phyloP scores from a whole-genome alignment of 2,797 vertebrate genomes.

The Onychomys leucogaster region DNA sequence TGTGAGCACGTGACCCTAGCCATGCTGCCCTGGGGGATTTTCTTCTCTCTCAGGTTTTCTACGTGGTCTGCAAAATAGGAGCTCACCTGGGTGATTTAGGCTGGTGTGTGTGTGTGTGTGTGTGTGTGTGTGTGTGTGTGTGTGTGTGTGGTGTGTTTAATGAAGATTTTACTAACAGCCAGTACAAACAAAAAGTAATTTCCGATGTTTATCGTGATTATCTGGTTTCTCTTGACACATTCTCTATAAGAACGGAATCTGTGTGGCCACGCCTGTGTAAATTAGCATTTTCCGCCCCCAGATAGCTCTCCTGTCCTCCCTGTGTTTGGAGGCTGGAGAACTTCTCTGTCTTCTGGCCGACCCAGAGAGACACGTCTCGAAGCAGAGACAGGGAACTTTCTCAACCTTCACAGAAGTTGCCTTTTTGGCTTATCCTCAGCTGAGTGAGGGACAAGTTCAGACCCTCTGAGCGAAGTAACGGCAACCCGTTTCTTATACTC shows the following conservation, averaged over 20 bases:
- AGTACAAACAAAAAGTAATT: background rate
- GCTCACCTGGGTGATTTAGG: background rate
- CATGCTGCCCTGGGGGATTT: background rate
- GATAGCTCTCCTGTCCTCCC: background rate
- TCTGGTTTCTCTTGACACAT: background rate
- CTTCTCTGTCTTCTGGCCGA: background rate
- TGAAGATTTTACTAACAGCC: background rate
- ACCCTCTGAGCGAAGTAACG: background rate
- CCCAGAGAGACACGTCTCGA: background rate
- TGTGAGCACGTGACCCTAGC: background rate
- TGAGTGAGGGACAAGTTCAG: background rate
- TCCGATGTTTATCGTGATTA: background rate
- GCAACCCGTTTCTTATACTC: background rate
- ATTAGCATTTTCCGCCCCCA: background rate
- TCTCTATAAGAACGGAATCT: background rate
- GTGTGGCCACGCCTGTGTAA: no score
- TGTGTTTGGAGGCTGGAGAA: background rate
- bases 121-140: background rate
- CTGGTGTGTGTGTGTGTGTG: background rate
- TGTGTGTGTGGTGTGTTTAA: background rate
- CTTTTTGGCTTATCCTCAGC: conserved; percentile 26
- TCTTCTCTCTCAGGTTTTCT: background rate
- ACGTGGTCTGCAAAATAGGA: background rate
- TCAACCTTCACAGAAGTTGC: background rate
- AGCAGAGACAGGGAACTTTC: background rate